These are phyloP conservation scores for Lycodopsis pacificus DNA, from an alignment of 2,797 vertebrate genomes.

Conservation along the genomic window DNA sequence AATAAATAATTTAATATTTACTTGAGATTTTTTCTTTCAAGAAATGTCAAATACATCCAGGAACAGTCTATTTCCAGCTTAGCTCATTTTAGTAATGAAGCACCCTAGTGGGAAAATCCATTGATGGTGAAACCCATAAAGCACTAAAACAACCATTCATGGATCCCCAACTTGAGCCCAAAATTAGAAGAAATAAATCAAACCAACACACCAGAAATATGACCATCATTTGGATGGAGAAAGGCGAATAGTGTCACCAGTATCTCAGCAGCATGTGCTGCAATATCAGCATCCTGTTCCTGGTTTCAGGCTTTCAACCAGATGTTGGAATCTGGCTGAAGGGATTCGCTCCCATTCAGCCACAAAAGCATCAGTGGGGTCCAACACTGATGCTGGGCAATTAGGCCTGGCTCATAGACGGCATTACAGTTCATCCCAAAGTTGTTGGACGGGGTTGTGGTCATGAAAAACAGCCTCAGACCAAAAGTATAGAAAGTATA, in stretches of 20 bases:
- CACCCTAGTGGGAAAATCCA: no score
- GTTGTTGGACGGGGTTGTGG: background rate
- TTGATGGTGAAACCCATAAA: background rate
- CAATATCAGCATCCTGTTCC: background rate
- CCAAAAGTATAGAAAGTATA: background rate
- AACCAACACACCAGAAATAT: background rate
- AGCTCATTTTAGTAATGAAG: no score
- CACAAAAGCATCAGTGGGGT: background rate
- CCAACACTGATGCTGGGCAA: no score
- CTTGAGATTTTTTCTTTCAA: background rate
- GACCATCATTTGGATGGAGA: background rate
- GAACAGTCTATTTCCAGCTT: no score
- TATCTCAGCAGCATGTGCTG: background rate
- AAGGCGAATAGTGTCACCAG: background rate
- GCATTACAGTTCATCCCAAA: background rate
- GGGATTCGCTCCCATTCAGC: slow-evolving; percentile 5
- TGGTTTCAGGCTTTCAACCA: slow-evolving; percentile 1
- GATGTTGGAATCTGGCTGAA: background rate
- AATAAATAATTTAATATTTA: background rate
- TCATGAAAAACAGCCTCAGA: background rate
- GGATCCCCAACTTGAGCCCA: background rate
- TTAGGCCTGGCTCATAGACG: background rate
- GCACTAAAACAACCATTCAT: background rate
- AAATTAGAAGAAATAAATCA: background rate
- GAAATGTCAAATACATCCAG: background rate